Evolutionary conservation across 2,888 invertebrate genomes (phyloP), one percentile per base, ranked within the genome.

Genomic region (Amphimallon solstitiale): DNA sequence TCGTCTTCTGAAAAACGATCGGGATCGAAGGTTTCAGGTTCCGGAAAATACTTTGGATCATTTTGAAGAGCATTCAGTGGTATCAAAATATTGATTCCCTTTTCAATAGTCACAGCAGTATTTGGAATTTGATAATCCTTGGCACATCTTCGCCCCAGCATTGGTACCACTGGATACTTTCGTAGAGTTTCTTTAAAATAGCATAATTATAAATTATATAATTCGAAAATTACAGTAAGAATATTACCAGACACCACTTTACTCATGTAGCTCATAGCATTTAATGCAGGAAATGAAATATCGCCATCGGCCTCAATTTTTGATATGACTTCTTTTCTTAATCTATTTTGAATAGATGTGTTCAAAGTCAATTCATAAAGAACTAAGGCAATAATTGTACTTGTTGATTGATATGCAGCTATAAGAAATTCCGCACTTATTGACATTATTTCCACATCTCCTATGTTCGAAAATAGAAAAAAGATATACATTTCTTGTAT

Each of bases 331-430:
- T 87, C 86, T 4, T 78, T 54, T 2, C 84, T 78, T 7, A 85
- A 68, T 71, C 78, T 84, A 0, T 81, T 76, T 67, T 87, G 87
- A 5, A 85, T 75, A 2, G 83, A 78, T 2, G 73, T 77, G 69
- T 85, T 75, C 0, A 75, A 48, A 0, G 85, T 84, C 1, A 87
- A 71, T 63, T 84, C 81, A 70, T 84, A 85, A 0, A 82, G 73
- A 1, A 82, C 74, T 61, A 83, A 84, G 4, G 80, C 78, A 34
- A 86, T 73, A 0, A 83, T 78, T 0, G 83, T 79, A 12, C 84
- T 84, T 0, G 85, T 84, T 0, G 86, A 86, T 72, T 86, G 86
- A 70, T 83, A 85, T 1, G 85, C 86, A 17, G 86, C 86, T 1
- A 83, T 66, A 68, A 85, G 85, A 71, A 87, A 85, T 1, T 85